phyloP scores from a whole-genome alignment of 2,113 vertebrate species.

The Sphyrna mokarran region DNA sequence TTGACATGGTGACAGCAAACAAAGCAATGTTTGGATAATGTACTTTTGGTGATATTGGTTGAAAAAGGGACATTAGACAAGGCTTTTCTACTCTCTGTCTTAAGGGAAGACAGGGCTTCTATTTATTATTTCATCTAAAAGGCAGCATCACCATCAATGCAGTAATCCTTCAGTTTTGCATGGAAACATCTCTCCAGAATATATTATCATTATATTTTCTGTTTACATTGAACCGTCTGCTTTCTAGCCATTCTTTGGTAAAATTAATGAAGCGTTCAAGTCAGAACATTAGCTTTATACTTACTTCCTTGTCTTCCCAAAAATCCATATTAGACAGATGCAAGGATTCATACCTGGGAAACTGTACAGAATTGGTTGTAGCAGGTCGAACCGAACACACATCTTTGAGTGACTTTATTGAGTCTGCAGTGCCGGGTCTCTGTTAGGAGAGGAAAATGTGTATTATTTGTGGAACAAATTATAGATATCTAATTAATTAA shows the following conservation, averaged over 20 bases:
- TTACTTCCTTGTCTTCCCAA: neutral
- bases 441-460: conserved; percentile 42
- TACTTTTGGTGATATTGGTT: neutral
- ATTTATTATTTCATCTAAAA: neutral
- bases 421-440: conserved; percentile 61
- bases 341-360: conserved; percentile 50
- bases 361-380: conserved; percentile 39
- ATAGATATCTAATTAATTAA: neutral
- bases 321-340: neutral
- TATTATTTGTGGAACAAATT: neutral
- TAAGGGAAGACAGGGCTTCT: neutral
- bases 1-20: neutral
- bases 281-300: neutral
- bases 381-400: neutral
- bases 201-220: neutral
- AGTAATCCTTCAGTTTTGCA: neutral
- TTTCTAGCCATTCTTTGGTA: neutral
- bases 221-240: neutral
- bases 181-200: neutral
- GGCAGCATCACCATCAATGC: neutral
- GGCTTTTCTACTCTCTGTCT: neutral
- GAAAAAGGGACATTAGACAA: neutral
- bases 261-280: neutral
- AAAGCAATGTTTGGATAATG: neutral
- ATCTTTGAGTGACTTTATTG: conserved; percentile 49